phyloP scores from a whole-genome alignment of 2,113 vertebrate genomes.

The Ceratotherium simum region DNA sequence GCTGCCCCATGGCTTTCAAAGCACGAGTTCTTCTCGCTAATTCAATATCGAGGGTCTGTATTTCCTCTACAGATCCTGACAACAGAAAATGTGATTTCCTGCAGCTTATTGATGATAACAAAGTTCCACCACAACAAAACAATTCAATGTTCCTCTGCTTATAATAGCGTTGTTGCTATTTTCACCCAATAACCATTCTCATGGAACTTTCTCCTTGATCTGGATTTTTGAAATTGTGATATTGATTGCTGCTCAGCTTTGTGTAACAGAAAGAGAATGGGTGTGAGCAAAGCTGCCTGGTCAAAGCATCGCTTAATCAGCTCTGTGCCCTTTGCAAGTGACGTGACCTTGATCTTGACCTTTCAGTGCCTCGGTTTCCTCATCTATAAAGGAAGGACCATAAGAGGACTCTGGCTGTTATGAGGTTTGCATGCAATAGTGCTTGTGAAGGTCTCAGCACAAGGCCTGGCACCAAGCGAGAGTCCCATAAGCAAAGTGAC shows the following conservation, averaged over 20 bases:
- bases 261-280: background rate
- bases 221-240: background rate
- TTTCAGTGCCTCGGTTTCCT: background rate
- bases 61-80: constrained; percentile 24
- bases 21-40: constrained; percentile 48
- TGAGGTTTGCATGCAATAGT: background rate
- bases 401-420: background rate
- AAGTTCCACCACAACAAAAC: constrained; percentile 39
- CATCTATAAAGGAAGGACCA: background rate
- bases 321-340: background rate
- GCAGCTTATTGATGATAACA: constrained; percentile 6
- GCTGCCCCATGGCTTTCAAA: constrained; percentile 40
- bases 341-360: background rate
- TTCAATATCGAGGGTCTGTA: background rate
- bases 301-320: background rate
- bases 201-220: background rate
- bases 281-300: background rate
- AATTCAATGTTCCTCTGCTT: constrained; percentile 43
- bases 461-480: too few relatives aligned
- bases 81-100: constrained; percentile 68
- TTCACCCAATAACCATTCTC: constrained; percentile 22
- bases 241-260: background rate
- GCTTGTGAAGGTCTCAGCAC: accelerated
- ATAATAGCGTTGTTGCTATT: constrained; percentile 32
- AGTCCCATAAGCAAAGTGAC: background rate